These are phyloP conservation scores for Heptranchias perlo DNA, from an alignment of 2,113 vertebrate genomes.

Conservation along the genomic window DNA sequence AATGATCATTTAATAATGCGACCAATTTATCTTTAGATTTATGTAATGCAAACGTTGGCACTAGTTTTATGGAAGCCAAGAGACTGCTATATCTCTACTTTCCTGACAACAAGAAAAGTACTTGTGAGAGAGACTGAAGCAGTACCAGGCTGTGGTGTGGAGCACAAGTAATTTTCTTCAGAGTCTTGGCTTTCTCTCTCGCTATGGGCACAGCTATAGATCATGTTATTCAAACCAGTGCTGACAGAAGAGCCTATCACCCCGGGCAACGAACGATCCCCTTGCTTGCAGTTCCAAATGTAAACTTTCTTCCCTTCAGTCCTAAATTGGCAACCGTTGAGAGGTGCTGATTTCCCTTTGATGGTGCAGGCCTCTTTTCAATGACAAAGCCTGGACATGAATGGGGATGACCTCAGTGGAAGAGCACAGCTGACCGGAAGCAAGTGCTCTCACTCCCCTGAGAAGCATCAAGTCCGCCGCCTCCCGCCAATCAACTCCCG, in stretches of 20 bases:
- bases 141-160: not conserved
- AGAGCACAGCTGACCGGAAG: slow-evolving; percentile 56
- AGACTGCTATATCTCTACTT: not conserved
- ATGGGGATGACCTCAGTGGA: slow-evolving; percentile 53
- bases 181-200: not conserved
- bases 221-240: not conserved
- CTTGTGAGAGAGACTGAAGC: not conserved
- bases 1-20: too few species aligned
- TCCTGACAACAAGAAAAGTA: not conserved
- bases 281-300: not conserved
- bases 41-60: not conserved
- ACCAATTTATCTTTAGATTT: too few species aligned
- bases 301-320: slow-evolving; percentile 9
- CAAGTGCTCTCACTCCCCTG: slow-evolving; percentile 44
- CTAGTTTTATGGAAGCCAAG: slow-evolving; percentile 13
- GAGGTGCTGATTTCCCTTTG: slow-evolving; percentile 54
- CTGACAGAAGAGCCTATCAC: not conserved
- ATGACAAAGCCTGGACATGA: slow-evolving; percentile 48
- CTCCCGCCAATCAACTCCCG: too few species aligned
- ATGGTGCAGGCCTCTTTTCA: slow-evolving; percentile 50
- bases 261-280: not conserved
- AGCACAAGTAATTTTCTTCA: not conserved
- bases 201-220: too few species aligned
- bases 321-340: slow-evolving; percentile 43
- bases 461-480: slow-evolving; percentile 53